Conservation (phyloP, 2,113 vertebrate genomes). For the Romanogobio albipinnatus region DNA sequence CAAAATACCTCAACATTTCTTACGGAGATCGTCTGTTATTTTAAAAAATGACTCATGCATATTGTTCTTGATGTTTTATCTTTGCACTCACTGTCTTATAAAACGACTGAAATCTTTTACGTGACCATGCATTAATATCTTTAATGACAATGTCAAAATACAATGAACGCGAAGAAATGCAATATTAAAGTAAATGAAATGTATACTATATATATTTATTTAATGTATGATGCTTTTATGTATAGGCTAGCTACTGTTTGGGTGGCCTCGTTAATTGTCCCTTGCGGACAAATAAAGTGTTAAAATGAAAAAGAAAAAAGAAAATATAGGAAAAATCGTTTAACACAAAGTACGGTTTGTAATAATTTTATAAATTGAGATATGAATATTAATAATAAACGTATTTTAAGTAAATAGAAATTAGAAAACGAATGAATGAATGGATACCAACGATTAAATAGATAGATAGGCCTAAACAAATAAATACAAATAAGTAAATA, state of each 20-base stretch:
- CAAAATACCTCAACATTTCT: not conserved
- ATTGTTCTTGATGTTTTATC: not conserved
- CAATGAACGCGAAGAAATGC: not conserved
- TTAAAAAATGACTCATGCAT: not conserved
- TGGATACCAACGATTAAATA: no score
- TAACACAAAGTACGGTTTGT: not conserved
- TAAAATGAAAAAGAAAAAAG: no score
- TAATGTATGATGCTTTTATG: no score
- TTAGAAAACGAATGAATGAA: not conserved
- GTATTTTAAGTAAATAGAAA: no score
- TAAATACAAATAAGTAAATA: not conserved
- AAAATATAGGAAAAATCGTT: not conserved
- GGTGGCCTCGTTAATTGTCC: no score
- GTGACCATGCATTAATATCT: not conserved
- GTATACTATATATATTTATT: no score
- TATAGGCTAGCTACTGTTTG: no score
- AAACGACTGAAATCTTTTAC: not conserved
- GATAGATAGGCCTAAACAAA: not conserved
- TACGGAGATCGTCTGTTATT: not conserved
- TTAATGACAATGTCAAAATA: not conserved
- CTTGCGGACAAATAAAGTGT: no score
- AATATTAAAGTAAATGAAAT: not conserved
- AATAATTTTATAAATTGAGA: no score
- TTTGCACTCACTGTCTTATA: not conserved
- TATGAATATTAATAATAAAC: no score